A percentile compares a stretch with the other conserved stretches of the same genome.
These are phyloP conservation scores for Leptopilina myrica DNA, from an alignment of 2,888 invertebrate genomes.

Conservation along the genomic window DNA sequence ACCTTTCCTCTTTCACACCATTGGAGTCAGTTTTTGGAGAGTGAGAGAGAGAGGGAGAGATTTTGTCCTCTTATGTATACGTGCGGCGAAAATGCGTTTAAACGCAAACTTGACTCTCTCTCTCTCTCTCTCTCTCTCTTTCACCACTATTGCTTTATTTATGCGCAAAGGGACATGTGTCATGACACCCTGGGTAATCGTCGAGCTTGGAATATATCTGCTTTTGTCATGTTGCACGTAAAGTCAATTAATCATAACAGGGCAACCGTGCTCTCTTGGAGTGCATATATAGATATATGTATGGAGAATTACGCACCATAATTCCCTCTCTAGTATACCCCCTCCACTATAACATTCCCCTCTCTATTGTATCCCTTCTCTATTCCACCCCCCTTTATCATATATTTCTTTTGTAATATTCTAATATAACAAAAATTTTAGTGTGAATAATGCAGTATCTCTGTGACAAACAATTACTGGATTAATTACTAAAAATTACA, in stretches of 20 bases:
- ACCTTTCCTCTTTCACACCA: constrained; percentile 63
- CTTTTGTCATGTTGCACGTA: constrained; percentile 56
- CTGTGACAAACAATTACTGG: too few relatives aligned
- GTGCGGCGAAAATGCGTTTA: constrained; percentile 43
- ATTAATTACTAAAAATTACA: too few relatives aligned
- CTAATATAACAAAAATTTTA: too few relatives aligned
- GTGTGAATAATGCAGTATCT: too few relatives aligned
- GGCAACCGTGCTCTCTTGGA: constrained; percentile 48
- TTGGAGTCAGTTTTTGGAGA: constrained; percentile 52
- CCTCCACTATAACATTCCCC: constrained; percentile 19
- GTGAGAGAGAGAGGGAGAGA: constrained; percentile 1
- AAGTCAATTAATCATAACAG: constrained; percentile 60
- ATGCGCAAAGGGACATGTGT: constrained; percentile 55
- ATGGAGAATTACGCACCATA: constrained; percentile 45
- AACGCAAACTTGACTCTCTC: constrained; percentile 28
- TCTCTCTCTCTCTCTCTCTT: neutral
- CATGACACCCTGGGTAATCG: constrained; percentile 51
- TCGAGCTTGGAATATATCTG: constrained; percentile 52
- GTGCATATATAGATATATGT: constrained; percentile 47
- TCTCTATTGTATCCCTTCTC: too few relatives aligned
- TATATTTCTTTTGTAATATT: too few relatives aligned
- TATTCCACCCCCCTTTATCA: too few relatives aligned
- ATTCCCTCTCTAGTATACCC: constrained; percentile 33
- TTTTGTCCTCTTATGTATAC: neutral
- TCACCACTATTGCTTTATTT: constrained; percentile 46